Conservation (phyloP, 2,888 invertebrate genomes). For the Xestobium rufovillosum region DNA sequence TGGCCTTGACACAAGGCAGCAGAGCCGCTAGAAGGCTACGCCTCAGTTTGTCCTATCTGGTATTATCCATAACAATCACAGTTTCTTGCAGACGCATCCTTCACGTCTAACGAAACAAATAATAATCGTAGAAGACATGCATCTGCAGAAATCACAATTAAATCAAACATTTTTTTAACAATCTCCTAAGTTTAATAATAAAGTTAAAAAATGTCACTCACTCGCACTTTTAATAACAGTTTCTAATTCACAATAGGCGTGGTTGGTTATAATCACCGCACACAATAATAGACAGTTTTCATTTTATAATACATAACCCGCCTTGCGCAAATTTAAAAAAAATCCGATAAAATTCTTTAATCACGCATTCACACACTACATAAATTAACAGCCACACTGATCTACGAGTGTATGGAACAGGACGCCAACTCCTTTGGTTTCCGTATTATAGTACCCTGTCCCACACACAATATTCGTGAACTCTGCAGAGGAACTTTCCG, state of each 20-base stretch:
- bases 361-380: conserved; percentile 28
- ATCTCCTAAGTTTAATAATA: conserved; percentile 45
- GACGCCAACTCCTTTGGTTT: too few species aligned
- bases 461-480: too few species aligned
- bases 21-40: conserved; percentile 33
- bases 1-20: conserved; percentile 40
- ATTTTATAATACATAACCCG: too few species aligned
- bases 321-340: too few species aligned
- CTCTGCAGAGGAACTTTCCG: conserved; percentile 36
- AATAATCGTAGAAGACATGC: conserved; percentile 21
- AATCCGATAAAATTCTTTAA: conserved; percentile 27
- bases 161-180: conserved; percentile 41
- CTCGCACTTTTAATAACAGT: conserved; percentile 17
- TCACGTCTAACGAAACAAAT: conserved; percentile 28
- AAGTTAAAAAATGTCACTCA: conserved; percentile 39
- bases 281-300: too few species aligned
- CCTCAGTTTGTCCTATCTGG: conserved; percentile 34
- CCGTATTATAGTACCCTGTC: too few species aligned
- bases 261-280: too few species aligned
- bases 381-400: conserved; percentile 39
- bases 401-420: too few species aligned
- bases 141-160: conserved; percentile 6
- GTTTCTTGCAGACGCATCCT: conserved; percentile 28
- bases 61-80: conserved; percentile 37
- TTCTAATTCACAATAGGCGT: too few species aligned